Conservation (phyloP, 2,113 vertebrate genomes). For the Elanoides forficatus region DNA sequence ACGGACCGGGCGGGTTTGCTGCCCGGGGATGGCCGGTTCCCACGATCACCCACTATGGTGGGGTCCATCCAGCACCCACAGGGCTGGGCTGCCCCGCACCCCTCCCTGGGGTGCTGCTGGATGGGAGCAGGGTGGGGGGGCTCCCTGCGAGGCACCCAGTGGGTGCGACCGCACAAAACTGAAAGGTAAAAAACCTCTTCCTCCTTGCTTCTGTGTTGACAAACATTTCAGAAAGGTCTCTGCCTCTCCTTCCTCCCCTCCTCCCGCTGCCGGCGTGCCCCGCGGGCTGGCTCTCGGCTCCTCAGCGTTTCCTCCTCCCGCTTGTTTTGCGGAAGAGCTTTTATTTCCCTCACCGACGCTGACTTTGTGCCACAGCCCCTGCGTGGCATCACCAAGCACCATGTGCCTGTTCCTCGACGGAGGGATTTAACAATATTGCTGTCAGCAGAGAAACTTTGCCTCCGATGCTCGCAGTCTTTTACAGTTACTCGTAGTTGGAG, state of each 20-base stretch:
- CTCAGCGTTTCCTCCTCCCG: neutral
- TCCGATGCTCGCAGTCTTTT: rapidly evolving
- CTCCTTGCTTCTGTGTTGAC: neutral
- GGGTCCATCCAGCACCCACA: neutral
- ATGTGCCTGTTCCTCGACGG: rapidly evolving
- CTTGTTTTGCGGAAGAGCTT: neutral
- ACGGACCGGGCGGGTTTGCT: rapidly evolving
- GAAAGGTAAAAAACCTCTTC: neutral
- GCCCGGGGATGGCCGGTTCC: neutral
- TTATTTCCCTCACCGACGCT: rapidly evolving
- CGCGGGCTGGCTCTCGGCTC: rapidly evolving
- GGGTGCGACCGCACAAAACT: rapidly evolving
- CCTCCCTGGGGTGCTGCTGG: neutral
- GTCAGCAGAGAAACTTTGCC: neutral
- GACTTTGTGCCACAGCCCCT: neutral
- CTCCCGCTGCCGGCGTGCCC: rapidly evolving
- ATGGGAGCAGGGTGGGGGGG: neutral
- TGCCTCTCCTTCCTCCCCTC: neutral
- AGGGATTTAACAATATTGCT: neutral
- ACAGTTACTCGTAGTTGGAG: neutral
- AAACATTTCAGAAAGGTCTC: neutral
- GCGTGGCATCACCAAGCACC: rapidly evolving
- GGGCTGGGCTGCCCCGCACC: neutral
- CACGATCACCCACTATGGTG: rapidly evolving
- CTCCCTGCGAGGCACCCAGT: neutral